phyloP scores from a whole-genome alignment of 2,113 vertebrate species.

The Oreochromis spilurus region DNA sequence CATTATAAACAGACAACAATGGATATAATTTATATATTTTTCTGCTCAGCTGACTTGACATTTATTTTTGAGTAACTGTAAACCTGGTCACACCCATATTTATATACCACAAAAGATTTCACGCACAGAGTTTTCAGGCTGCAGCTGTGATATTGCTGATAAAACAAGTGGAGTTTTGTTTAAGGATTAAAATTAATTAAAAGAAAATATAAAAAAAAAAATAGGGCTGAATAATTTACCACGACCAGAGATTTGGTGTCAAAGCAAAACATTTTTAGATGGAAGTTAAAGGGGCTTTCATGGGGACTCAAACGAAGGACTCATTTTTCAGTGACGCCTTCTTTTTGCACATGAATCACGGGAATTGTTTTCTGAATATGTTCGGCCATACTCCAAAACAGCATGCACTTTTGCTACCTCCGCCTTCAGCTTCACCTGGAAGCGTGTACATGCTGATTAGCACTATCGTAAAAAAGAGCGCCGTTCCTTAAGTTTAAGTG shows the following conservation, averaged over 20 bases:
- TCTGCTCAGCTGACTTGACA: background rate
- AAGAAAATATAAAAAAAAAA: background rate
- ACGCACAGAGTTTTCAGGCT: rapidly evolving
- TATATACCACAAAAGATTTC: background rate
- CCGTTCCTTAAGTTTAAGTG: background rate
- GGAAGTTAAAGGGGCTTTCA: background rate
- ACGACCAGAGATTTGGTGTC: background rate
- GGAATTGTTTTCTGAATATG: background rate
- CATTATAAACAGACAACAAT: background rate
- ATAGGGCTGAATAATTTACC: background rate
- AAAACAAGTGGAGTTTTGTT: rapidly evolving
- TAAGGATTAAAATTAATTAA: background rate
- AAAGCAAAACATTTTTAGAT: background rate
- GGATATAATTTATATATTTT: background rate
- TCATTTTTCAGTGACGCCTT: background rate
- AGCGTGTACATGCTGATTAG: background rate
- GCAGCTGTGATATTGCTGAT: background rate
- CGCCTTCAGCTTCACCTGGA: background rate
- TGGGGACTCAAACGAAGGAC: background rate
- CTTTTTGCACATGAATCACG: background rate
- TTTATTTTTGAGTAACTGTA: background rate
- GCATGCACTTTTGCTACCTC: background rate
- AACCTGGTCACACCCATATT: background rate
- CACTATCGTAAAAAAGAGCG: rapidly evolving
- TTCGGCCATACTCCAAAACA: background rate